Base-by-base conservation (phyloP, 1,140 invertebrate species). In the Pseudomyrmex dendroicus region DNA sequence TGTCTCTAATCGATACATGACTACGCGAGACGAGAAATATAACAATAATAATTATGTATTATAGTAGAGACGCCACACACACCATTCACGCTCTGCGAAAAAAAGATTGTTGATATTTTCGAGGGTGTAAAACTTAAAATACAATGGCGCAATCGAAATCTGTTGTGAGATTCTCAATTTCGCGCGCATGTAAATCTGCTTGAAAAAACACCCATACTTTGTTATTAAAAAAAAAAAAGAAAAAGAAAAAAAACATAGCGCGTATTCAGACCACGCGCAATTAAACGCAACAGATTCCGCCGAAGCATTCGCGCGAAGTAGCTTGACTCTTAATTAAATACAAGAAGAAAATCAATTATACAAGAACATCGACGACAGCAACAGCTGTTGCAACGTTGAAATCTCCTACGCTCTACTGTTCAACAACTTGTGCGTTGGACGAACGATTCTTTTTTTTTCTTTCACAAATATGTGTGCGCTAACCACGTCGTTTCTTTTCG, bases 11-110 rank as follows among this genome's bases (percentile, higher is more conserved):
- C 35, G 35, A 52, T 89, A 84, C 73, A 74, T 67, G 64, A 85
- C 64, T 85, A 80, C 72, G 35, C 35, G 72, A 85, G 85, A 80
- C 73, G 76, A 86, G 83, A 77, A 86, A 2, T 35, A 35, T 48
- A 90, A 92, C 93, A 94, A 93, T 93, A 92, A 94, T 91, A 89
- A 93, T 94, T 91, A 94, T 94, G 94, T 94, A 94, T 94, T 94
- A 94, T 94, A 94, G 93, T 92, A 91, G 89, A 90, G 86, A 90
- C 86, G 77, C 84, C 86, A 84, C 87, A 84, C 87, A 89, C 85
- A 90, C 84, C 92, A 94, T 86, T 92, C 92, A 92, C 89, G 92
- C 92, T 88, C 82, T 91, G 86, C 90, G 87, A 57, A 88, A 88
- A 68, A 73, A 88, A 61, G 68, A 35, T 35, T 9, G 82, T 88